Conservation (phyloP, 2,113 vertebrate species). For the Pseudolaguvia tuberculata region DNA sequence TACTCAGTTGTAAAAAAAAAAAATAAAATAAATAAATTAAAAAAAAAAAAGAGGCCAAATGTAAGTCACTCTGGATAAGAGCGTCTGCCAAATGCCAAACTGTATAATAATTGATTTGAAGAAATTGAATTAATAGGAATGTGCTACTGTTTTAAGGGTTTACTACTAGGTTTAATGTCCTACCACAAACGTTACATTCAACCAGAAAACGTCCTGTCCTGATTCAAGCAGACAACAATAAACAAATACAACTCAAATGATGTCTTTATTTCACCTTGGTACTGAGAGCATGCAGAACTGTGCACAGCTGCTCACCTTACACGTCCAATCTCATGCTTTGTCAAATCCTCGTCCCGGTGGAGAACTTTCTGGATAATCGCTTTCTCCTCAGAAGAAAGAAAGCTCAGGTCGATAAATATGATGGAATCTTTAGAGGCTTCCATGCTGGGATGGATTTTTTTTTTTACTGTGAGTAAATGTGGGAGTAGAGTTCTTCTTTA, state of each 20-base stretch:
- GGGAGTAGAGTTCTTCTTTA: background rate
- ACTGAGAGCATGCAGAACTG: background rate
- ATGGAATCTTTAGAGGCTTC: constrained; percentile 30
- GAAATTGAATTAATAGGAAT: background rate
- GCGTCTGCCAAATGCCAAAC: too few species aligned
- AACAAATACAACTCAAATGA: background rate
- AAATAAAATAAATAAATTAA: too few species aligned
- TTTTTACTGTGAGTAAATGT: background rate
- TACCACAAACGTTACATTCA: background rate
- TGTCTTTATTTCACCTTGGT: background rate
- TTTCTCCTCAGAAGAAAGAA: constrained; percentile 55
- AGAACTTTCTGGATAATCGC: constrained; percentile 52
- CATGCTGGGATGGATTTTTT: constrained; percentile 29
- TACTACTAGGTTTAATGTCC: background rate
- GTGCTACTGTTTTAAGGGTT: background rate
- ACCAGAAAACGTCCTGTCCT: background rate
- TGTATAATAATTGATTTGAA: too few species aligned
- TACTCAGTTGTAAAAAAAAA: too few species aligned
- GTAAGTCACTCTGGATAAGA: too few species aligned
- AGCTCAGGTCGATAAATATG: constrained; percentile 54
- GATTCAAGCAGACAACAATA: background rate
- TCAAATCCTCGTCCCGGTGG: constrained; percentile 53
- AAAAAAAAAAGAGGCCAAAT: too few species aligned
- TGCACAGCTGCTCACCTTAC: constrained; percentile 43
- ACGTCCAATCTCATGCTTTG: constrained; percentile 48